Evolutionary conservation across 2,797 vertebrate genomes (phyloP).

Genomic region (Taeniopygia guttata): DNA sequence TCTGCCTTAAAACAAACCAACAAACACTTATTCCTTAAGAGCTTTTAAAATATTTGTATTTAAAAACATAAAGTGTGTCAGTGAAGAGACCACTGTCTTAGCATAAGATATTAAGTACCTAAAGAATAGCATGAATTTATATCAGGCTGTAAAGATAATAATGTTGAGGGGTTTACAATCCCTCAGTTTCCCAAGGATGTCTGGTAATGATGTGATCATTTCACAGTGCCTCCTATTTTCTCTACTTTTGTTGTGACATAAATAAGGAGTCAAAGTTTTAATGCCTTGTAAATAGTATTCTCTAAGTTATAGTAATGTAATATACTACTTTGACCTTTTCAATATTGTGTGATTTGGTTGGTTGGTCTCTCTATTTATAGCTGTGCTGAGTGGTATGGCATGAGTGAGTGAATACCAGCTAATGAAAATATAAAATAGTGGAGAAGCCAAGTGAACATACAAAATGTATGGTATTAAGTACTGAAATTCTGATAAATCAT

Average conservation of each 20-base stretch:
- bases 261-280: constrained; percentile 67
- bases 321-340: constrained; percentile 71
- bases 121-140: background rate
- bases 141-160: constrained; percentile 28
- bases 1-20: too few species aligned
- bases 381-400: constrained; percentile 25
- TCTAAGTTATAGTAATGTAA: constrained; percentile 70
- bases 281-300: constrained; percentile 54
- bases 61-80: background rate
- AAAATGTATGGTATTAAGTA: constrained; percentile 45
- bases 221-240: constrained; percentile 45
- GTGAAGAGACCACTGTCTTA: background rate
- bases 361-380: constrained; percentile 71
- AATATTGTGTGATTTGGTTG: constrained; percentile 71
- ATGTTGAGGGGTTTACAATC: background rate
- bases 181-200: background rate
- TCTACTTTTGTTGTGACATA: constrained; percentile 57
- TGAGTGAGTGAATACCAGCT: constrained; percentile 54
- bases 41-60: background rate
- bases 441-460: constrained; percentile 57
- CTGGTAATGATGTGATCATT: background rate
- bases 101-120: background rate
- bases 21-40: background rate
- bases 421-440: constrained; percentile 70
- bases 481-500: constrained; percentile 72